Conservation (phyloP, 1,140 invertebrate genomes). For the Cydia splendana region DNA sequence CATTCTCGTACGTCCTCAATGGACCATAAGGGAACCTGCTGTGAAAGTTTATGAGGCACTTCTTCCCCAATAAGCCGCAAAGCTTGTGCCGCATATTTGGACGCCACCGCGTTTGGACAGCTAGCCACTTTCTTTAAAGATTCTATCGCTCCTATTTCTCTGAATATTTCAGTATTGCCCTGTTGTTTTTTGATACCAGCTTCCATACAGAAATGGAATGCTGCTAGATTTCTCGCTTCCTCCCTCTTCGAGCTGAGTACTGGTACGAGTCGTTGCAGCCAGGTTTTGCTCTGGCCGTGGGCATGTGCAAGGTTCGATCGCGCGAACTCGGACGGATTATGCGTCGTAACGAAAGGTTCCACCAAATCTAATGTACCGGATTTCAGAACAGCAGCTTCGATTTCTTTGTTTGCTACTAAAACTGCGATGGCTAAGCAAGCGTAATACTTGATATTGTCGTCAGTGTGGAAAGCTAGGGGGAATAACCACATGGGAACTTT, state of each 20-base stretch:
- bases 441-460: constrained; percentile 99
- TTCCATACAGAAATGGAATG: constrained; percentile 99
- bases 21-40: constrained; percentile 99
- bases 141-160: constrained; percentile 96
- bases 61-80: constrained; percentile 97
- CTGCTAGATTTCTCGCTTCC: constrained; percentile 97
- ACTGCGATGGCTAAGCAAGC: constrained; percentile 98
- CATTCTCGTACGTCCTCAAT: constrained; percentile 97
- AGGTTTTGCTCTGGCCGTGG: constrained; percentile 97
- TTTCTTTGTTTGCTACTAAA: constrained; percentile 98
- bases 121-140: constrained; percentile 97
- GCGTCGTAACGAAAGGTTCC: constrained; percentile 96
- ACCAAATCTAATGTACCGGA: constrained; percentile 97
- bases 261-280: constrained; percentile 95
- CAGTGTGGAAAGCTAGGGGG: constrained; percentile 96
- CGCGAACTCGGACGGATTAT: constrained; percentile 97
- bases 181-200: constrained; percentile 98
- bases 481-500: constrained; percentile 99
- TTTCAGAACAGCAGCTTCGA: constrained; percentile 96
- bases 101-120: constrained; percentile 98
- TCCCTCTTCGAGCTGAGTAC: constrained; percentile 97
- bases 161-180: constrained; percentile 96
- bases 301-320: constrained; percentile 94
- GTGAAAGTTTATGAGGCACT: constrained; percentile 97
- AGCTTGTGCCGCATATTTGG: constrained; percentile 98